A percentile compares a stretch with the other conserved stretches of the same genome.
Evolutionary conservation across 2,888 invertebrate genomes (phyloP).

Genomic region (Temnothorax rugatulus): DNA sequence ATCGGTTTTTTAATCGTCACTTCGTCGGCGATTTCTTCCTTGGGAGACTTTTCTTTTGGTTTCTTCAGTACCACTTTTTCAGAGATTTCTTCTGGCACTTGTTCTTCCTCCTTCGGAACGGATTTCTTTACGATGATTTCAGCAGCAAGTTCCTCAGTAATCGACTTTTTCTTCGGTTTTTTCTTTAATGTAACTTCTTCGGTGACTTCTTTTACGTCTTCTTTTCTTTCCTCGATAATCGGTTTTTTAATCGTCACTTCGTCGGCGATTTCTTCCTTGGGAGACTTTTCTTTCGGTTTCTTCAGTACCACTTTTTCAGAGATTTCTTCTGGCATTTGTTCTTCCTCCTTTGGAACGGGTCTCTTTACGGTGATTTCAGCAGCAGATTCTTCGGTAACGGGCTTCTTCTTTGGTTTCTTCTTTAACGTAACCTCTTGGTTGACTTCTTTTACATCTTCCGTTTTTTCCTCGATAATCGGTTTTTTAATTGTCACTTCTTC

Average conservation of each 20-base stretch:
- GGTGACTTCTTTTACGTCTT: too few species aligned
- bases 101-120: background rate
- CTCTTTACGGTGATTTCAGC: constrained; percentile 85
- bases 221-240: too few species aligned
- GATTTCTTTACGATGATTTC: constrained; percentile 78
- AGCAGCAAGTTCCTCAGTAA: constrained; percentile 64
- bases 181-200: too few species aligned
- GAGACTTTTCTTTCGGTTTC: constrained; percentile 78
- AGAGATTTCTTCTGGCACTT: constrained; percentile 69
- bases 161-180: too few species aligned
- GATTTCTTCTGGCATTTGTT: constrained; percentile 79
- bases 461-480: constrained; percentile 66
- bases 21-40: constrained; percentile 86
- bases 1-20: constrained; percentile 82
- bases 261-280: constrained; percentile 73
- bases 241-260: too few species aligned
- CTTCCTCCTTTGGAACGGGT: constrained; percentile 72
- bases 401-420: constrained; percentile 77
- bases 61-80: constrained; percentile 77
- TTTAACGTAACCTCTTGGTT: constrained; percentile 74
- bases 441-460: constrained; percentile 78
- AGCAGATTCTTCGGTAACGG: constrained; percentile 82
- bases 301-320: constrained; percentile 77
- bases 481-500: constrained; percentile 72
- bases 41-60: constrained; percentile 71